Conservation (phyloP, 2,888 invertebrate genomes). For the Morpho helenor region DNA sequence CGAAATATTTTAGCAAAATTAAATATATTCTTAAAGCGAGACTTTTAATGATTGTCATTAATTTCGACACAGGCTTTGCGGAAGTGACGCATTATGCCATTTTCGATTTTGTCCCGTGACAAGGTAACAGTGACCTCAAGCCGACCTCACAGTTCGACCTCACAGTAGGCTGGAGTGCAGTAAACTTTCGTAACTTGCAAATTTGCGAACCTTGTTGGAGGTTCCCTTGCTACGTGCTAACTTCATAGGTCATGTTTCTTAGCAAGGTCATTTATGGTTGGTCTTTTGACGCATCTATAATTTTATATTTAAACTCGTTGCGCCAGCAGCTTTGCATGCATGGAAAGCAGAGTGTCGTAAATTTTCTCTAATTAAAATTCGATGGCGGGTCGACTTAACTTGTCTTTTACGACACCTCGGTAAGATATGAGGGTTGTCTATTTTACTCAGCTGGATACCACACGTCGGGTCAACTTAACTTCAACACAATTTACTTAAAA, state of each 20-base stretch:
- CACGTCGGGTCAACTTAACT: no score
- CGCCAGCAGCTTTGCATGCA: no score
- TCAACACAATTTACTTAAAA: no score
- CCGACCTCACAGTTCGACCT: conserved; percentile 29
- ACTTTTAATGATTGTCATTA: background rate
- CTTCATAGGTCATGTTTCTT: conserved; percentile 18
- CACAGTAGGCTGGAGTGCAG: conserved; percentile 29
- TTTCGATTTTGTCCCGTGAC: conserved; percentile 20
- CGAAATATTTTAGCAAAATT: background rate
- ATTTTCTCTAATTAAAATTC: no score
- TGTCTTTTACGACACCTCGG: no score
- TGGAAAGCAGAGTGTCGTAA: no score
- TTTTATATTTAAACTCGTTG: no score
- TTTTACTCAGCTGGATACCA: no score
- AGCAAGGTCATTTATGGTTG: conserved; percentile 13
- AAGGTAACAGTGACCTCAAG: conserved; percentile 26
- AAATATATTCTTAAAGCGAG: background rate
- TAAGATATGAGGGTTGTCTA: no score
- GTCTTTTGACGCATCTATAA: no score
- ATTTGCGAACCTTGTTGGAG: conserved; percentile 5
- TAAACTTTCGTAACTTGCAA: conserved; percentile 33
- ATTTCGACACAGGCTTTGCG: conserved; percentile 16
- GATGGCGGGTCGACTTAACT: no score
- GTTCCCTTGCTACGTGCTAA: conserved; percentile 16
- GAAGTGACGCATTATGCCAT: conserved; percentile 27